Base-by-base conservation (phyloP, 2,797 vertebrate genomes). In the Hafferia zeledoni region DNA sequence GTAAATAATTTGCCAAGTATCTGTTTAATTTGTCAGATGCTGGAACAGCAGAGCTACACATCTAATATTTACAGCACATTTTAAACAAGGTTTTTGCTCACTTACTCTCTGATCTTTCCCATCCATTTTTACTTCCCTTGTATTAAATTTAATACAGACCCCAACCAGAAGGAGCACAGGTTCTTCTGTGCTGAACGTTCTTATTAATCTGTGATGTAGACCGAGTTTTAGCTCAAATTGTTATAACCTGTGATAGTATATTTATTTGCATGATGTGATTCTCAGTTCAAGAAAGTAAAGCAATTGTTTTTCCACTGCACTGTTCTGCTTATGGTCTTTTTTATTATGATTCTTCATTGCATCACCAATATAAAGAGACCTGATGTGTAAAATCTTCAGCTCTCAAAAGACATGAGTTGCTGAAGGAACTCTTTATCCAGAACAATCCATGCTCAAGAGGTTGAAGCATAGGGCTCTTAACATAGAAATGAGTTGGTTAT, bases 31-130 rank as follows among this genome's bases (percentile, higher is more conserved):
- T 87, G 30, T 89, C 27, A 65, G 39, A 53, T 5, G 30, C 0
- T 2, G 18, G 15, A 19, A 63, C 20, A 60, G 25, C 4, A 74
- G 84, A 87, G n/a, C 41, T 31, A 55, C 5, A 11, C 0, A 0
- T 55, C 31, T 60, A 46, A 39, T 55, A 67, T 50, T 89, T 83
- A 35, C 12, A 49, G 37, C 7, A 39, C 7, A 39, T 67, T 85
- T 92, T 70, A 74, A 74, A 50, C 9, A 35, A 70, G 10, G 10
- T 6, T 53, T 53, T 72, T 81, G 13, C 20, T 70, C 25, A 50
- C 17, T 65, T 69, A 46, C 7, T 75, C 6, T 78, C 18, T 72
- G 23, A 68, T 79, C 37, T 76, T 78, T 27, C 31, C 41, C 14
- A 59, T 47, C 18, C 9, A 20, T 41, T 35, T 31, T 43, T 35